Percentiles rank a stretch among this genome's conserved stretches.
These are phyloP conservation scores for Zosterops lateralis DNA, from an alignment of 2,113 vertebrate genomes.

Conservation along the genomic window DNA sequence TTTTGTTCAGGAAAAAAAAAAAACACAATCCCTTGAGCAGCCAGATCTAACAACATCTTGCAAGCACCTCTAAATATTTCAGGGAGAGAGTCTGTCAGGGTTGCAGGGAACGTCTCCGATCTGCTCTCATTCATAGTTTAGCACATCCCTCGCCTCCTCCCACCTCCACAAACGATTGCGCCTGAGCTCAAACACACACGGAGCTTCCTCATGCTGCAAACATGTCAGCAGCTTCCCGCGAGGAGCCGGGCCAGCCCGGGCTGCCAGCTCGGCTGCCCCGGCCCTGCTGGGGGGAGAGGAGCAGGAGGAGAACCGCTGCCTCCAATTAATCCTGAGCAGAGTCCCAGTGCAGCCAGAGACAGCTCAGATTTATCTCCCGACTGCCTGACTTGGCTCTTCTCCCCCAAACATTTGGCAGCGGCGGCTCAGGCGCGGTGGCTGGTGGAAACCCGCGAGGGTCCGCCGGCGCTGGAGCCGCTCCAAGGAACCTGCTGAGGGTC, in stretches of 20 bases:
- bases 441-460: conserved; percentile 28
- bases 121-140: conserved; percentile 12
- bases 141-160: neutral
- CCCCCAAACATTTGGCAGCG: conserved; percentile 49
- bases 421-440: neutral
- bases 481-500: conserved; percentile 21
- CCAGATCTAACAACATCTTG: conserved; percentile 28
- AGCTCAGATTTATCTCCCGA: conserved; percentile 61
- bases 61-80: conserved; percentile 32
- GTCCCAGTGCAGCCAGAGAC: conserved; percentile 26
- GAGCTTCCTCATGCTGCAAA: conserved; percentile 28
- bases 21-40: neutral
- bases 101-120: neutral
- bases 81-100: neutral
- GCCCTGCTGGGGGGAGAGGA: neutral
- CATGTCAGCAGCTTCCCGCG: neutral
- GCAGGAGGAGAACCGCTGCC: conserved; percentile 35
- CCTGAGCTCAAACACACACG: neutral
- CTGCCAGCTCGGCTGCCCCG: neutral
- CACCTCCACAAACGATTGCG: neutral
- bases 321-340: conserved; percentile 62
- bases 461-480: neutral
- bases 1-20: neutral
- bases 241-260: neutral
- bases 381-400: conserved; percentile 68